Base-by-base conservation (phyloP, 1,140 invertebrate genomes). In the Ceratina calcarata region DNA sequence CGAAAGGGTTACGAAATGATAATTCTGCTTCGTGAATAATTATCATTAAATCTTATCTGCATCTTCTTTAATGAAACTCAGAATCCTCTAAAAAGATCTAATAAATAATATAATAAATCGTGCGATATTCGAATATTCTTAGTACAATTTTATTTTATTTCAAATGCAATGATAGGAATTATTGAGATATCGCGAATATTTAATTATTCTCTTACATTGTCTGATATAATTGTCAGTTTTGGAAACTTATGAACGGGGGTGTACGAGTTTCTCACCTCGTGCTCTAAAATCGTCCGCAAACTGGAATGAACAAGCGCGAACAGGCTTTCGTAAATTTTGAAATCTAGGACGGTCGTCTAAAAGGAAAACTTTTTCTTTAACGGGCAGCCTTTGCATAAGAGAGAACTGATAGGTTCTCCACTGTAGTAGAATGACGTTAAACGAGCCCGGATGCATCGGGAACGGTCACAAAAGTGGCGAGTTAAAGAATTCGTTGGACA, bases 321-420 rank as follows among this genome's bases (percentile, higher is more conserved):
- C 51, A 49, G 49, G 57, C 67, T 78, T 81, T 62, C 61, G 61
- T 55, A 80, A 84, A 83, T 80, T 80, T 80, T 67, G 61, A 74
- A 84, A 84, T 84, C 65, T 76, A 24, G 83, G 71, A 62, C 82
- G 66, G 61, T 22, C 55, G 71, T 72, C 55, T 62, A 68, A 55
- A 79, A 68, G 58, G 57, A 72, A 80, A 83, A 76, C 45, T 76
- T 68, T 58, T 78, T 78, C 67, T 77, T 77, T 70, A 37, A 71
- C 15, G 20, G 68, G 58, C 3, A 73, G 22, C 7, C 45, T 77
- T 77, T 77, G 55, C 66, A 77, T 69, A 77, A 77, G 55, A 51
- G 66, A 58, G 75, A 77, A 70, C 66, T 27, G 57, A 37, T 69
- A 37, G 45, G 22, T n/a, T 12, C n/a, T 22, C 22, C 49, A 32